Base-by-base conservation (phyloP, 2,888 invertebrate genomes). In the Carterocephalus palaemon region DNA sequence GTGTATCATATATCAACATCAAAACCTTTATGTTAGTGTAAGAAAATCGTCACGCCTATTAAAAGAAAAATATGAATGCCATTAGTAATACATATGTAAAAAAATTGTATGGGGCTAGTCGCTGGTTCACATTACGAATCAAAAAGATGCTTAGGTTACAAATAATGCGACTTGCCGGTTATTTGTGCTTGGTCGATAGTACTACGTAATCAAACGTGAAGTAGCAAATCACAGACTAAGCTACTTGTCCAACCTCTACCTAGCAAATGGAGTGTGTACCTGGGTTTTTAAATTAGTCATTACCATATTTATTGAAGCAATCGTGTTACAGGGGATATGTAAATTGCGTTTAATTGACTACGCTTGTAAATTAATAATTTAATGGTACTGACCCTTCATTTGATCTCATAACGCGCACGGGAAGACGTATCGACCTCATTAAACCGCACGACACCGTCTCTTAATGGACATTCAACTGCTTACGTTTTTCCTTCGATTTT, bases 291-390 rank as follows among this genome's bases (percentile, higher is more conserved):
- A n/a, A n/a, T n/a, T n/a, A 12, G 12, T 8, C 28, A 43, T 43
- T 43, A 36, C 43, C 36, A 29, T 43, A 36, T 43, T 43, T 43
- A 43, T 36, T 29, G 23, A 36, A 43, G 36, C 29, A 43, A 43
- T 43, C 43, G 38, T 45, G 29, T 38, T 38, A 34, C 45, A 45
- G 34, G 15, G 20, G 48, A 54, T 54, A 60, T 57, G 51, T 57
- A 55, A 60, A 61, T 70, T 71, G 68, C 64, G 56, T 73, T 75
- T 82, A 82, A 85, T 83, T 82, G 80, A 76, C 68, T 72, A 75
- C 70, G 70, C 76, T 73, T 80, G 77, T 83, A 71, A 79, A 80
- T 79, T 77, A 75, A 75, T 72, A 75, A 77, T 76, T 76, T 75
- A 78, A 74, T 68, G 74, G 70, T 63, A 60, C 53, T 82, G 81